Base-by-base conservation (phyloP, 1,140 invertebrate species). In the Acromyrmex charruanus region DNA sequence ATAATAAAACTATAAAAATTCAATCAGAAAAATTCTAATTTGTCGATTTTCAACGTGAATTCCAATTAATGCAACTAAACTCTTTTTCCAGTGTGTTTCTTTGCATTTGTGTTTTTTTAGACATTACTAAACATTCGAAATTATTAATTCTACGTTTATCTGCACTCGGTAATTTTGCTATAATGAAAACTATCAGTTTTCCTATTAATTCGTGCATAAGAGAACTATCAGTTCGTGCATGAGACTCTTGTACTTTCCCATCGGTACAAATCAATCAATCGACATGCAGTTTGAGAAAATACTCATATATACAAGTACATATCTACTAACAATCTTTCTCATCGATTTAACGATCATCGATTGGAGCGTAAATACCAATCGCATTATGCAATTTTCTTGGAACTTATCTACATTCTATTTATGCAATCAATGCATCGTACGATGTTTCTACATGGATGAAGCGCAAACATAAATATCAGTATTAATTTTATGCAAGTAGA, bases 321-420 rank as follows among this genome's bases (percentile, higher is more conserved):
- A 51, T 74, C 21, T 74, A 3, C 18, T 18, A 51, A 2, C 2
- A 9, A 61, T 75, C 39, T 75, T 21, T 61, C 28, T 35, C 39
- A 74, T 75, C 28, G 55, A 51, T 84, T 75, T 35, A 82, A 81
- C 12, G 39, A 39, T 72, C 12, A 10, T 7, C 5, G 53, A 31
- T 74, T 59, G 25, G 3, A 74, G 10, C 69, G 51, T 14, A 51
- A 61, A 63, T 49, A 61, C 25, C 69, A 74, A 71, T 71, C 39
- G 14, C 16, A 2, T 84, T 84, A 84, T 84, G 55, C 28, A 84
- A 84, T 74, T 81, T 71, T 49, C 80, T 84, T 51, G 14, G 18
- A 75, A 74, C 25, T 84, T 49, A 49, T 61, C 53, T 72, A 53
- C 66, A 72, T 59, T 63, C 55, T 39, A 35, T 49, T 61, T 49